Base-by-base conservation (phyloP, 2,888 invertebrate species). In the Chrysolina americana region DNA sequence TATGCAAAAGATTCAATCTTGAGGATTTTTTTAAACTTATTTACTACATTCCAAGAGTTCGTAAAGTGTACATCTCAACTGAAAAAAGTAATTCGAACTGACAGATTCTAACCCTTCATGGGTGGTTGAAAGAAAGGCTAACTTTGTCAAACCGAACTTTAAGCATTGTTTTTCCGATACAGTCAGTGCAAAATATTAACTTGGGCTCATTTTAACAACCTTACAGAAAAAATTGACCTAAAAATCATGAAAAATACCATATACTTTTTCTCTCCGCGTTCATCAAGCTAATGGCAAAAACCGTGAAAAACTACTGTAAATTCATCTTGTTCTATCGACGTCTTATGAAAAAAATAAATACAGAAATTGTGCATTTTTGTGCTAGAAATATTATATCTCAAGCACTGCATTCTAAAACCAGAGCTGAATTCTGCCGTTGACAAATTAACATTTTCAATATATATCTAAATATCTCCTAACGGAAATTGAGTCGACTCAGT, bases 141-240 rank as follows among this genome's bases (percentile, higher is more conserved):
- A 53, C 36, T 59, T 36, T 9, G 1, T 21, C 4, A 23, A 56
- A 21, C 21, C 44, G 36, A 68, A 53, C 8, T 23, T 50, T 11
- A n/a, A 68, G 41, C 56, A 44, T 63, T 59, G n/a, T 19, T 56
- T 69, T 53, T 53, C 13, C 11, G 53, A 53, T 48, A 48, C 17
- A 48, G 19, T 53, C 48, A 65, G 47, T 65, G 41, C 66, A 66
- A 23, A 53, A 44, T 41, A 47, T 21, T 21, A 9, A 44, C 48
- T 74, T 74, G 74, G 65, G 71, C 73, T 68, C 73, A 75, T 77
- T 77, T 75, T 66, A 77, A 77, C 19, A 73, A 70, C 47, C 63
- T 63, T 68, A 41, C 64, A 21, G 11, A 13, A 17, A 48, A 21
- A 48, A 41, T 11, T 17, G 17, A 17, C 13, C 10, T 1, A 53